These are phyloP conservation scores for Mesocricetus auratus DNA, from an alignment of 2,113 vertebrate genomes.

Conservation along the genomic window DNA sequence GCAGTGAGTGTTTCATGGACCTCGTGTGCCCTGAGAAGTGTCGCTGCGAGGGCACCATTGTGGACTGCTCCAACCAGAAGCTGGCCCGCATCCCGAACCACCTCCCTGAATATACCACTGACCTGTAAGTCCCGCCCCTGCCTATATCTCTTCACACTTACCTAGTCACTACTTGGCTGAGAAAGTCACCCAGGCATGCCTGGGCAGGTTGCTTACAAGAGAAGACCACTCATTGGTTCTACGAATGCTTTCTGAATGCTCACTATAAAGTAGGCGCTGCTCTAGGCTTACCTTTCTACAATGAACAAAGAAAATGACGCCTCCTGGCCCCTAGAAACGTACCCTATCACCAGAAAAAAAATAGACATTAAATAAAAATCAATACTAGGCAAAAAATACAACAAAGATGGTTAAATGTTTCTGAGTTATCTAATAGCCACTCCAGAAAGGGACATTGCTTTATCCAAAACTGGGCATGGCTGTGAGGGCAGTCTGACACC, in stretches of 20 bases:
- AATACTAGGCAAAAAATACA: neutral
- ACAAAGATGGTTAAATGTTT: neutral
- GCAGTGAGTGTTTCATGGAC: constrained; percentile 96
- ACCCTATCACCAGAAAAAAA: neutral
- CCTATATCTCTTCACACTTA: neutral
- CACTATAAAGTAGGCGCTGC: neutral
- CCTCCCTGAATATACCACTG: constrained; percentile 95
- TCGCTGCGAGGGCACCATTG: constrained; percentile 96
- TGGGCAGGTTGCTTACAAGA: neutral
- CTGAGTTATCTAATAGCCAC: neutral
- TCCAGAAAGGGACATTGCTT: neutral
- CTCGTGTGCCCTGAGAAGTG: constrained; percentile 97
- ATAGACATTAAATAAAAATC: neutral
- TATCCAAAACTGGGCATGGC: neutral
- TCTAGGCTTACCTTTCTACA: neutral
- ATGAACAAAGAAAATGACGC: neutral
- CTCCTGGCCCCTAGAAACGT: neutral
- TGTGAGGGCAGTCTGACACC: neutral
- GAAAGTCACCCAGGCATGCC: neutral
- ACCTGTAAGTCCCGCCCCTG: constrained; percentile 91
- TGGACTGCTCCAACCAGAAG: constrained; percentile 98
- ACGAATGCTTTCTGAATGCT: neutral
- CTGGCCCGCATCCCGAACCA: constrained; percentile 92
- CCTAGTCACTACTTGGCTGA: neutral
- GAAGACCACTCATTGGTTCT: neutral